Percentiles rank a stretch among this genome's conserved stretches.
phyloP scores from a whole-genome alignment of 2,888 invertebrate species.

The Endomychus coccineus region DNA sequence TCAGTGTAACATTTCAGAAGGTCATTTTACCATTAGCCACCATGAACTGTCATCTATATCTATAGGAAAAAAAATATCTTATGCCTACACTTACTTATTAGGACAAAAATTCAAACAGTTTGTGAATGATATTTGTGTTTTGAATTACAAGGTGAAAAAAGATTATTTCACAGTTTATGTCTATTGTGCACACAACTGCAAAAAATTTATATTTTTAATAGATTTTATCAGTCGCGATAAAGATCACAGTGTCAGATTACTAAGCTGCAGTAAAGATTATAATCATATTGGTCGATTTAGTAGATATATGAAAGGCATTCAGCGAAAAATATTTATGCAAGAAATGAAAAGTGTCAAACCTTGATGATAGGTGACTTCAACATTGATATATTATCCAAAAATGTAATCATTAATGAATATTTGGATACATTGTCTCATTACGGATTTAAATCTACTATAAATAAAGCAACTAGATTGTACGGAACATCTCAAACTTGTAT shows the following conservation, averaged over 20 bases:
- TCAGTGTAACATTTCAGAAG: conserved; percentile 2
- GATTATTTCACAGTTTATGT: conserved; percentile 3
- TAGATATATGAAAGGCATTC: too few relatives aligned
- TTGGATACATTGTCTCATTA: too few relatives aligned
- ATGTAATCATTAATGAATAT: too few relatives aligned
- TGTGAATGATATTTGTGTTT: not conserved
- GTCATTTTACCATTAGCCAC: not conserved
- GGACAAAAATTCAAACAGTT: conserved; percentile 1
- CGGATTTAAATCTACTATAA: too few relatives aligned
- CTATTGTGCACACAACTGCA: conserved; percentile 7
- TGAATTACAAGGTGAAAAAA: conserved; percentile 1
- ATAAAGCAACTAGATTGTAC: too few relatives aligned
- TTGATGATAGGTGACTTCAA: too few relatives aligned
- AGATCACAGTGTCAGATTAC: not conserved
- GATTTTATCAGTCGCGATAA: not conserved
- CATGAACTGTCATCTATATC: not conserved
- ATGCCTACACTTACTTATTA: conserved; percentile 3
- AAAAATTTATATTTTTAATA: conserved; percentile 2
- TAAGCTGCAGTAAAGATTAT: too few relatives aligned
- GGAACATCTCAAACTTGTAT: too few relatives aligned
- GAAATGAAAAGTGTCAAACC: too few relatives aligned
- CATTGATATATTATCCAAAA: too few relatives aligned
- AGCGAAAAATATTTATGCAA: too few relatives aligned
- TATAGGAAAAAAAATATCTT: conserved; percentile 2
- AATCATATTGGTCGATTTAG: too few relatives aligned